phyloP scores from a whole-genome alignment of 2,113 vertebrate species.

The Piprites chloris region DNA sequence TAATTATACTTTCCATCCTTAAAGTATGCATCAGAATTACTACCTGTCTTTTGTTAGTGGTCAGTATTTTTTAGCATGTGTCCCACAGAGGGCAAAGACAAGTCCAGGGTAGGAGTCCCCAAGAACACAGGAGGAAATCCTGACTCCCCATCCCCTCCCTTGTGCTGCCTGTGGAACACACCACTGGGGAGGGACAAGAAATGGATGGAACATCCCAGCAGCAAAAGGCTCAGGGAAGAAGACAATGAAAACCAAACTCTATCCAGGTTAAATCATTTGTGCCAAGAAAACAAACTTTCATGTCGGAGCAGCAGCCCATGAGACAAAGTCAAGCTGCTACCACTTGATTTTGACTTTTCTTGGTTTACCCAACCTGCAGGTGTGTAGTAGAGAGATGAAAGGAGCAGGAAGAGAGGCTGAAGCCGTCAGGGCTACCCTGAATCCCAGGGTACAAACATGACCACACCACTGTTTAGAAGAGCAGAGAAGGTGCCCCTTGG shows the following conservation, averaged over 20 bases:
- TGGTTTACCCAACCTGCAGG: not conserved
- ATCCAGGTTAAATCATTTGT: not conserved
- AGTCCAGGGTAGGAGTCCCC: not conserved
- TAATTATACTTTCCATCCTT: not conserved
- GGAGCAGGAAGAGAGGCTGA: not conserved
- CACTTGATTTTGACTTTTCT: not conserved
- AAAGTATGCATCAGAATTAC: not conserved
- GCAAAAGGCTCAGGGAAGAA: not conserved
- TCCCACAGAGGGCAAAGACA: not conserved
- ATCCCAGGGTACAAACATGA: not conserved
- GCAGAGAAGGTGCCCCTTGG: not conserved
- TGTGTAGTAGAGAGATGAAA: not conserved
- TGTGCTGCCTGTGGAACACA: not conserved
- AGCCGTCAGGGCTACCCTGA: not conserved
- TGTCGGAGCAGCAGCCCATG: not conserved
- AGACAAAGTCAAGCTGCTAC: not conserved
- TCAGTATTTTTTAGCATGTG: not conserved
- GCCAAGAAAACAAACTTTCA: not conserved
- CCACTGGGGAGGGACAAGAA: not conserved
- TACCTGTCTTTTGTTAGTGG: not conserved
- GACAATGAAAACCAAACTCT: fast-evolving
- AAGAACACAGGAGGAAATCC: not conserved
- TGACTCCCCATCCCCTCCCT: not conserved
- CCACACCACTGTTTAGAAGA: not conserved
- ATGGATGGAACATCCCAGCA: not conserved